A percentile compares a stretch with the other conserved stretches of the same genome.
phyloP scores from a whole-genome alignment of 2,113 vertebrate species.

The mouse (Mus musculus) region GRCm39 chr5:99201001-99201500 shows the following conservation, averaged over 20 bases:
- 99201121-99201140: background rate
- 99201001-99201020: background rate
- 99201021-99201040: background rate
- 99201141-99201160: background rate
- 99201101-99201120: background rate
- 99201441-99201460: background rate
- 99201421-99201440: background rate
- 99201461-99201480: background rate
- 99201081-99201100: background rate
- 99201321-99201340: background rate
- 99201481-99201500: background rate
- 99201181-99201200: background rate
- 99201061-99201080: background rate
- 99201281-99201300: background rate
- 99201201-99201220: background rate
- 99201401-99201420: background rate
- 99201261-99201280: background rate
- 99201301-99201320: background rate
- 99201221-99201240: slow-evolving; percentile 21
- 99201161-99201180: background rate
- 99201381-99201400: background rate
- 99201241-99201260: background rate
- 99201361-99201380: background rate
- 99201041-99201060: background rate
- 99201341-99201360: background rate